These are phyloP conservation scores for Xylocopa sonorina DNA, from an alignment of 1,140 invertebrate species.

Conservation along the genomic window DNA sequence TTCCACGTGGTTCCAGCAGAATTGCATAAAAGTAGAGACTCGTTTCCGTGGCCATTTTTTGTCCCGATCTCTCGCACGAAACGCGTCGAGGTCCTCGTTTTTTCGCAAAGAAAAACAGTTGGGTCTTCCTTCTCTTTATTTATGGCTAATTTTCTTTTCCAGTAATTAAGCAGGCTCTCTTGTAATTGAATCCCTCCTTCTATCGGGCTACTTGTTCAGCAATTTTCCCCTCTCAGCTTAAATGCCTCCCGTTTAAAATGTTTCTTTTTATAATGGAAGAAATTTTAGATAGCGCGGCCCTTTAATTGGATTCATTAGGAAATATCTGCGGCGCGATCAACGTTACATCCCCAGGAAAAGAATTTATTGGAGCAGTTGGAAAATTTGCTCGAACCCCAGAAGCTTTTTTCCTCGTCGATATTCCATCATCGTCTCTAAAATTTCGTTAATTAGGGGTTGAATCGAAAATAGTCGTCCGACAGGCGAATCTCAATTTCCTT, in stretches of 20 bases:
- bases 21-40: too few relatives aligned
- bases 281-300: not conserved
- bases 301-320: not conserved
- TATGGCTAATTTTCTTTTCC: conserved; percentile 17
- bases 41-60: too few relatives aligned
- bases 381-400: too few relatives aligned
- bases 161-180: conserved; percentile 22
- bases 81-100: not conserved
- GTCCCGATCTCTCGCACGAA: not conserved
- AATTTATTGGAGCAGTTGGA: too few relatives aligned
- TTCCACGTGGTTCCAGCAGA: too few relatives aligned
- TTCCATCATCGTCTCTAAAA: too few relatives aligned
- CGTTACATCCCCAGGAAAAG: too few relatives aligned
- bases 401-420: too few relatives aligned
- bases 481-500: not conserved
- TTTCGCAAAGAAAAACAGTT: not conserved
- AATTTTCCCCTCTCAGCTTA: not conserved
- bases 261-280: not conserved
- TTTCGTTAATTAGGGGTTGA: too few relatives aligned
- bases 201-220: not conserved
- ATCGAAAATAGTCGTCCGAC: too few relatives aligned
- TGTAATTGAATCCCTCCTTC: conserved; percentile 17
- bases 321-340: too few relatives aligned
- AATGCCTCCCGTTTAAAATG: not conserved
- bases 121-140: conserved; percentile 5